Evolutionary conservation across 2,888 invertebrate genomes (phyloP).

Genomic region (Drosophila quinaria): DNA sequence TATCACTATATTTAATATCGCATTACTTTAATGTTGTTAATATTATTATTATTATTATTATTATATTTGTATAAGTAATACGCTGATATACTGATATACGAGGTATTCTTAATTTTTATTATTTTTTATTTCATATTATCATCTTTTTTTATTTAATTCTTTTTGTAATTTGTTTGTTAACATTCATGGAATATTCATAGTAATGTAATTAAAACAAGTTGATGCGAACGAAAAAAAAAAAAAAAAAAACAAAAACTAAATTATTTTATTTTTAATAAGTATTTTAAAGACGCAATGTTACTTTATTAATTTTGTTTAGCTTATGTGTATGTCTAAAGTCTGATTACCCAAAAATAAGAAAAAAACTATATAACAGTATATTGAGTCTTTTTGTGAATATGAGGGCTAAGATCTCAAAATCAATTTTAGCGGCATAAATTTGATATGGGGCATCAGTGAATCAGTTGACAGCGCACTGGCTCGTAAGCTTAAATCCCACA

Average conservation of each 20-base stretch:
- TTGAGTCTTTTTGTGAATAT: too few species aligned
- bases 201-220: conserved; percentile 43
- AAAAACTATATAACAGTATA: too few species aligned
- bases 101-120: conserved; percentile 39
- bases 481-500: too few species aligned
- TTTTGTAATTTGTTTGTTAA: conserved; percentile 47
- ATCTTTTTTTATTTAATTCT: conserved; percentile 24
- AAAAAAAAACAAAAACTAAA: neutral
- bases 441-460: too few species aligned
- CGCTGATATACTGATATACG: conserved; percentile 46
- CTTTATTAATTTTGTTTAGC: too few species aligned
- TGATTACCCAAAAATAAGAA: too few species aligned
- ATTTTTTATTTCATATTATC: conserved; percentile 38
- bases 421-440: too few species aligned
- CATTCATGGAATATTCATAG: conserved; percentile 47
- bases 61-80: conserved; percentile 74
- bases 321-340: too few species aligned
- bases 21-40: conserved; percentile 76
- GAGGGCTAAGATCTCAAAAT: too few species aligned
- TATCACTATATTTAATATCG: conserved; percentile 54
- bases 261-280: neutral
- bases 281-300: neutral
- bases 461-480: too few species aligned
- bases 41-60: conserved; percentile 78
- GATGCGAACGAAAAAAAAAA: conserved; percentile 40